phyloP scores from a whole-genome alignment of 1,140 invertebrate genomes.

The Drosophila santomea region DNA sequence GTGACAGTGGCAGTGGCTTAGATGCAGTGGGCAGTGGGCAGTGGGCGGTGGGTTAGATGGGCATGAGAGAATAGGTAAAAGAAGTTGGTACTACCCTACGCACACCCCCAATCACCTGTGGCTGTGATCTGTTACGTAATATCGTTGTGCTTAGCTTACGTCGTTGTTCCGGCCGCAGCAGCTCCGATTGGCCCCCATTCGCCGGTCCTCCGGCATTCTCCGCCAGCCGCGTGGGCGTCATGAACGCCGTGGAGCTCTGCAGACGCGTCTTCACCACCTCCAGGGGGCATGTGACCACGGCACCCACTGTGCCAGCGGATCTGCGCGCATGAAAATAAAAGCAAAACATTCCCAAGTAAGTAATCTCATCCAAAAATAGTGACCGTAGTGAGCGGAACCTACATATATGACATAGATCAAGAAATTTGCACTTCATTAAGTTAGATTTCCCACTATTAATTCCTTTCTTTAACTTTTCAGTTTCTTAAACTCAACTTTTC shows the following conservation, averaged over 20 bases:
- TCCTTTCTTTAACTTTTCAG: too few relatives aligned
- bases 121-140: conserved; percentile 85
- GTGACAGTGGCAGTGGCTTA: conserved; percentile 13
- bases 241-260: conserved; percentile 94
- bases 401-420: too few relatives aligned
- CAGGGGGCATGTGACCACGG: conserved; percentile 98
- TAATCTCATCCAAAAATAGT: background rate
- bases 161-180: conserved; percentile 83
- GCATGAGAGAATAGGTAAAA: conserved; percentile 60
- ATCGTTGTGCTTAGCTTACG: conserved; percentile 85
- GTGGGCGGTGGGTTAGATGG: conserved; percentile 4
- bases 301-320: conserved; percentile 97
- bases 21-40: conserved; percentile 10
- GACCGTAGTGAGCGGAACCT: too few relatives aligned
- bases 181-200: conserved; percentile 70
- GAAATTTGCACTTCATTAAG: too few relatives aligned
- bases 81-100: conserved; percentile 84
- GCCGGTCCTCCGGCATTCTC: conserved; percentile 73
- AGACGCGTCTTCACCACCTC: conserved; percentile 99
- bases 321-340: conserved; percentile 86
- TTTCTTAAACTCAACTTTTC: too few relatives aligned
- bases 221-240: conserved; percentile 85
- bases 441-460: too few relatives aligned
- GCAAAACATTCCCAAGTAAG: background rate
- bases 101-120: conserved; percentile 85